These are phyloP conservation scores for Rhaphigaster nebulosa DNA, from an alignment of 2,888 invertebrate genomes.

Conservation along the genomic window DNA sequence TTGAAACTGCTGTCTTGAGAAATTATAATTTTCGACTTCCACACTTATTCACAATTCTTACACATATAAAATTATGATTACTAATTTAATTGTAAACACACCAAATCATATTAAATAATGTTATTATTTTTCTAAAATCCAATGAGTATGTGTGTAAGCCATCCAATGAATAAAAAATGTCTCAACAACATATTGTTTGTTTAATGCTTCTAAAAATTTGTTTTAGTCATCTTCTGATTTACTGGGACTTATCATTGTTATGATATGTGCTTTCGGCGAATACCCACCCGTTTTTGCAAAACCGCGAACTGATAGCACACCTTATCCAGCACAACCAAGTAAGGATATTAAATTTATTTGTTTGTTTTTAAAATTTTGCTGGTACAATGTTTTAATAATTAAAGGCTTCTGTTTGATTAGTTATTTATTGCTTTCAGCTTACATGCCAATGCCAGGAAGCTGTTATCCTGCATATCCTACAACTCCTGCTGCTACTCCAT, in stretches of 20 bases:
- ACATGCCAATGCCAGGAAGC: constrained; percentile 69
- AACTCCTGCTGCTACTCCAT: constrained; percentile 58
- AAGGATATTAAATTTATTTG: constrained; percentile 66
- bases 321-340: constrained; percentile 73
- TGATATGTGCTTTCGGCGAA: constrained; percentile 94
- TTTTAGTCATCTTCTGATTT: constrained; percentile 85
- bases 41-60: too few species aligned
- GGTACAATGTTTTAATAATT: background rate
- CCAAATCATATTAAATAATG: too few species aligned
- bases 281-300: constrained; percentile 93
- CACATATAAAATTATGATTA: too few species aligned
- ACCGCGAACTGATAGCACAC: constrained; percentile 72
- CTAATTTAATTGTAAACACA: too few species aligned
- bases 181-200: too few species aligned
- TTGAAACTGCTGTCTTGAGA: too few species aligned
- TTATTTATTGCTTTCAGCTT: constrained; percentile 64
- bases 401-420: background rate
- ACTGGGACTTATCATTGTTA: constrained; percentile 88
- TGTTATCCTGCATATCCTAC: constrained; percentile 64
- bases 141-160: too few species aligned
- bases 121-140: too few species aligned
- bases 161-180: too few species aligned
- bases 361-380: background rate
- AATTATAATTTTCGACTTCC: too few species aligned
- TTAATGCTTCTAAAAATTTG: too few species aligned